Percentiles rank a stretch among this genome's conserved stretches.
Evolutionary conservation across 2,113 vertebrate species (phyloP).

Genomic region (Ptilonorhynchus violaceus): DNA sequence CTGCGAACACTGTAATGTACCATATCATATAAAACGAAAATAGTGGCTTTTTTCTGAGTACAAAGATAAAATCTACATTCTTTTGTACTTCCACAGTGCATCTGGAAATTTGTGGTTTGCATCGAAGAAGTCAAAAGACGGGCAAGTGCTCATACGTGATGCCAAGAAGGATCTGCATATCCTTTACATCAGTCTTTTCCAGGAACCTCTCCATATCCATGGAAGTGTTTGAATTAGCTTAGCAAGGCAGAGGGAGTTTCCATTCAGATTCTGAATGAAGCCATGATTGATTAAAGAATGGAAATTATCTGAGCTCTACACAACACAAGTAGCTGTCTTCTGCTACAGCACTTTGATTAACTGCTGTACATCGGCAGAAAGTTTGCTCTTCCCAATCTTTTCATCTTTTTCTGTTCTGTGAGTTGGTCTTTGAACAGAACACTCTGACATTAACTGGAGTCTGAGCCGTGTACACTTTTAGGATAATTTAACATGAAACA

Average conservation of each 20-base stretch:
- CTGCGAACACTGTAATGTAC: background rate
- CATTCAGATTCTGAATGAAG: background rate
- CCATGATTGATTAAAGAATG: background rate
- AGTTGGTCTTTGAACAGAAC: background rate
- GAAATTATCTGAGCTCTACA: background rate
- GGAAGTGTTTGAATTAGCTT: background rate
- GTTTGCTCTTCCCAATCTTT: background rate
- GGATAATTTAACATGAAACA: background rate
- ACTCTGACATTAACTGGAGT: background rate
- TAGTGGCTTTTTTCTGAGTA: background rate
- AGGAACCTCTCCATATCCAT: background rate
- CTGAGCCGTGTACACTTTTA: background rate
- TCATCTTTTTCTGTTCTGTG: background rate
- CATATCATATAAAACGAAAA: rapidly evolving
- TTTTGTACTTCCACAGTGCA: background rate
- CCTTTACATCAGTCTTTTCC: background rate
- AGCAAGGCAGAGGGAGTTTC: background rate
- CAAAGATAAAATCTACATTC: background rate
- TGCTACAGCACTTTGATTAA: background rate
- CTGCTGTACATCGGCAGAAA: background rate
- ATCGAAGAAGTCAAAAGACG: background rate
- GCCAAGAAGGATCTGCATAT: background rate
- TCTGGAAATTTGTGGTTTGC: background rate
- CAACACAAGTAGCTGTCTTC: background rate
- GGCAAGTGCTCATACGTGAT: rapidly evolving